These are phyloP conservation scores for Drosophila malerkotliana DNA, from an alignment of 1,140 invertebrate species.

Conservation along the genomic window DNA sequence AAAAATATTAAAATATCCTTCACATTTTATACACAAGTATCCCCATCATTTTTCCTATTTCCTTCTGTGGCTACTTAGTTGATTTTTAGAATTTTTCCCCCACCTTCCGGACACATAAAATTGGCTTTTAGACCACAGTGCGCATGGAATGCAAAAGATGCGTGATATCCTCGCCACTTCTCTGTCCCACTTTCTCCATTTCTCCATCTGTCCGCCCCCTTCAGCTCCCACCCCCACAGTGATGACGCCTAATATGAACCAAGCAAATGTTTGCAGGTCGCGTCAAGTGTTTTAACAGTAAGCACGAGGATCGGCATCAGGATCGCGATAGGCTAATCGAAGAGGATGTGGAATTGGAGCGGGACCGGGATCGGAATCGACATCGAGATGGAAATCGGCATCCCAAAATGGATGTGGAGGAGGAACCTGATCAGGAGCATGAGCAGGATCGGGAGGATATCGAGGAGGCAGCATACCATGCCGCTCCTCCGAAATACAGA, in stretches of 20 bases:
- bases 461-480: slow-evolving; percentile 46
- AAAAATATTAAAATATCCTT: background rate
- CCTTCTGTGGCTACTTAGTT: slow-evolving; percentile 24
- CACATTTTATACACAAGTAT: slow-evolving; percentile 7
- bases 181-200: slow-evolving; percentile 21
- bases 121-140: slow-evolving; percentile 58
- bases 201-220: slow-evolving; percentile 5
- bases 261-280: slow-evolving; percentile 83
- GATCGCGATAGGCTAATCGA: slow-evolving; percentile 32
- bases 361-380: slow-evolving; percentile 2
- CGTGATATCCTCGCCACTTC: slow-evolving; percentile 41
- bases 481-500: slow-evolving; percentile 57
- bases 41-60: slow-evolving; percentile 1
- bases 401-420: slow-evolving; percentile 14
- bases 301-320: slow-evolving; percentile 12
- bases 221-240: slow-evolving; percentile 59
- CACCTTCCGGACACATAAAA: slow-evolving; percentile 44
- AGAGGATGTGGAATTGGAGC: slow-evolving; percentile 19
- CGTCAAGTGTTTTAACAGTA: slow-evolving; percentile 76
- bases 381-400: slow-evolving; percentile 24
- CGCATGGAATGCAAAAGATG: slow-evolving; percentile 70
- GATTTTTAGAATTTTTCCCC: slow-evolving; percentile 27
- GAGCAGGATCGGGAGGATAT: slow-evolving; percentile 11
- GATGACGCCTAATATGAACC: slow-evolving; percentile 82
- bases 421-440: slow-evolving; percentile 11